Base-by-base conservation (phyloP, 2,888 invertebrate species). In the Myopa testacea region DNA sequence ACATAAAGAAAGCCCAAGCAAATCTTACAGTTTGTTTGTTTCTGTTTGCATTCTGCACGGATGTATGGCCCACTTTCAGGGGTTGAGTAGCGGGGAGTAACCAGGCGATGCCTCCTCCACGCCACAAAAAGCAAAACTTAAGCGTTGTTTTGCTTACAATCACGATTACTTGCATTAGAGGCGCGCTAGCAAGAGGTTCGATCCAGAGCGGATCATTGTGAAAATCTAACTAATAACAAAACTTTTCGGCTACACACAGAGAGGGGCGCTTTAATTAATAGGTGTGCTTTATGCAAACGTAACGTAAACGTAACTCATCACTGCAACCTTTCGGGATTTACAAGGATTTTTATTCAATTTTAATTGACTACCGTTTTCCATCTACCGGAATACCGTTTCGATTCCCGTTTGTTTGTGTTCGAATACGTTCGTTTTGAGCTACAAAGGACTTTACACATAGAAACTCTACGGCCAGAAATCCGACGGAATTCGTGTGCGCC, bases 131-230 rank as follows among this genome's bases (percentile, higher is more conserved):
- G 82, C 83, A 83, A 82, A 87, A 88, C 87, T 88, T 88, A 88
- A 88, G 85, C 85, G 83, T 84, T 82, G 84, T 83, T 84, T 84
- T 82, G 80, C 84, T 84, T 81, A 83, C 80, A 83, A 86, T 84
- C 85, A 85, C 83, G 83, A 85, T 88, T 88, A 88, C 85, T 88
- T 87, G 85, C 83, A 84, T 84, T 84, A 83, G 82, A 83, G 87
- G 83, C 87, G 88, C 82, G 84, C 82, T 83, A 84, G 85, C 85
- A 84, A 86, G 81, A 84, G 84, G 88, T 85, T 87, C 84, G 82
- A 77, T 38, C 79, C 68, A 65, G 72, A 75, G 60, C 75, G 68
- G 68, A 68, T 69, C 58, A 45, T 69, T 10, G 26, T 19, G n/a
- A 68, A 76, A 45, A 19, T 16, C 45, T 16, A 68, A 38, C 65